phyloP scores from a whole-genome alignment of 2,113 vertebrate genomes.

The Probosciger aterrimus region DNA sequence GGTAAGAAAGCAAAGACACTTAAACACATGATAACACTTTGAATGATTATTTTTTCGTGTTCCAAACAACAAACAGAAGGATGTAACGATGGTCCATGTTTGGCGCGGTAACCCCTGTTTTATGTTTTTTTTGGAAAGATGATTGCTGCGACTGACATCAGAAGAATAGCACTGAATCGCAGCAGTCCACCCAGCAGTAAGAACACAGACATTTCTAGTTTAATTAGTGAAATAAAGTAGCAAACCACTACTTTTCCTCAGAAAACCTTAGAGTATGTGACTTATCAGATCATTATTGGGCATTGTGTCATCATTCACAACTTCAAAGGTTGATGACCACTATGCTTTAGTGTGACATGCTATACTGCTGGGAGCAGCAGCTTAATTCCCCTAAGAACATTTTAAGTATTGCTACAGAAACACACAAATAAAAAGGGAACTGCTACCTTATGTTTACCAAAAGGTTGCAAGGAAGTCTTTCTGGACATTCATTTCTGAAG shows the following conservation, averaged over 20 bases:
- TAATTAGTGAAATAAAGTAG: slow-evolving; percentile 31
- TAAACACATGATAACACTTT: background rate
- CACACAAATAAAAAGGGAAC: background rate
- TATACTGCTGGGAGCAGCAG: background rate
- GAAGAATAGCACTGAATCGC: background rate
- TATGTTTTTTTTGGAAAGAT: slow-evolving; percentile 25
- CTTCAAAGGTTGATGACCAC: background rate
- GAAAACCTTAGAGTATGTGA: background rate
- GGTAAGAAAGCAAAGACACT: background rate
- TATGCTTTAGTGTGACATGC: background rate
- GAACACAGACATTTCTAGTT: background rate
- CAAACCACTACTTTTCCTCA: background rate
- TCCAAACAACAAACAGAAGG: background rate
- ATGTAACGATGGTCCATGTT: background rate
- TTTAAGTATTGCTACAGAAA: background rate
- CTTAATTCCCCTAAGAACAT: background rate
- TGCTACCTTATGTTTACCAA: background rate
- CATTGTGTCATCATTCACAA: background rate
- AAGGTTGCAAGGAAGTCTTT: background rate
- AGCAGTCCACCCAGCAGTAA: background rate
- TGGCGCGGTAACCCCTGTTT: background rate
- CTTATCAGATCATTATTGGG: background rate
- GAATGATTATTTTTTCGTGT: background rate
- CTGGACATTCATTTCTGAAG: background rate
- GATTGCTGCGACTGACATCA: background rate